Evolutionary conservation across 2,888 invertebrate genomes (phyloP), one percentile per base, ranked within the genome.

Genomic region (Pristionchus mayeri): DNA sequence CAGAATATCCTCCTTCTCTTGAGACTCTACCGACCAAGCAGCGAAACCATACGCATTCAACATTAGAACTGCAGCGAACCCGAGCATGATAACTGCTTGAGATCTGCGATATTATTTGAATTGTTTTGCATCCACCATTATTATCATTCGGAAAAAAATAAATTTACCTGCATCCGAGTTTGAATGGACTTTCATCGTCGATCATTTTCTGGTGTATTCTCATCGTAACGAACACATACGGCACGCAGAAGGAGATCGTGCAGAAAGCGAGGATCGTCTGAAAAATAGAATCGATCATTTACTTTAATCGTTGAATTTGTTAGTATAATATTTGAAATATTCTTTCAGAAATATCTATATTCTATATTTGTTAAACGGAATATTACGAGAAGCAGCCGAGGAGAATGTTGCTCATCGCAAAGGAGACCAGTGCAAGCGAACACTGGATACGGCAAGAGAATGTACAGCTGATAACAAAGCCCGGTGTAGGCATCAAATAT

Each of bases 51-150:
- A 63, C 13, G 34, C 63, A 34, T 63, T 63, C 13, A 34, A 63
- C 3, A 34, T 18, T 2, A 63, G 37, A 37, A 63, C n/a, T 34
- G 2, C 27, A 2, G 63, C 7, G 37, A 37, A 18, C 0, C 11
- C 0, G 34, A 34, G 4, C n/a, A 63, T 63, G 30, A 63, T n/a
- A 2, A 63, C 3, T 7, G 18, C 2, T 37, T 63, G 63, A 4
- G 63, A 63, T 63, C 63, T 63, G 37, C 34, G 34, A 30, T 60
- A n/a, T n/a, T n/a, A n/a, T n/a, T n/a, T n/a, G n/a, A n/a, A n/a
- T n/a, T n/a, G n/a, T n/a, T n/a, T n/a, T n/a, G n/a, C 27, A 16
- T 4, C 18, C 13, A 3, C 2, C 9, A 30, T 60, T 57, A 57
- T 27, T 57, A 27, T 21, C 27, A 27, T 27, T 18, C 21, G 9